These are phyloP conservation scores for Tachuris rubrigastra DNA, from an alignment of 2,113 vertebrate genomes.

Conservation along the genomic window DNA sequence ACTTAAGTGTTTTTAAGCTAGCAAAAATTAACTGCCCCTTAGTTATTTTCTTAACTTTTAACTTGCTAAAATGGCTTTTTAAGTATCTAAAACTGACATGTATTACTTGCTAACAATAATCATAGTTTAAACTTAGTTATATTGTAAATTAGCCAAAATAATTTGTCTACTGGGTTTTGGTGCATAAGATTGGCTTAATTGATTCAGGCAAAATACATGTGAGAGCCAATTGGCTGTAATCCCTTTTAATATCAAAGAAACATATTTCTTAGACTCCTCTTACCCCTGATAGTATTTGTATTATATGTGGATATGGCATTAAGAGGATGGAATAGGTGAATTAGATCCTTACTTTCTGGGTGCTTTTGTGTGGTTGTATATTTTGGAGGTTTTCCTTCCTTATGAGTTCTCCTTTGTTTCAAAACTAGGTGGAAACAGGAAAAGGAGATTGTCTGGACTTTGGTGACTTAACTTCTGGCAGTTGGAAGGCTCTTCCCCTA, in stretches of 20 bases:
- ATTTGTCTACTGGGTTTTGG: not conserved
- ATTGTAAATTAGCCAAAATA: not conserved
- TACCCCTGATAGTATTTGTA: not conserved
- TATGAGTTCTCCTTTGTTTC: not conserved
- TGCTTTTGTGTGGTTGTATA: not conserved
- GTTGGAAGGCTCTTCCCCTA: constrained; percentile 86
- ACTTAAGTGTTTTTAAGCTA: not conserved
- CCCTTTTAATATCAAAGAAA: not conserved
- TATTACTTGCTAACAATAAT: not conserved
- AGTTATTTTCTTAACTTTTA: not conserved
- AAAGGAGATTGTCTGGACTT: constrained; percentile 84
- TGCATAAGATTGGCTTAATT: not conserved
- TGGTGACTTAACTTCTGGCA: constrained; percentile 86
- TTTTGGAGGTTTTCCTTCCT: not conserved
- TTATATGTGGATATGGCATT: not conserved
- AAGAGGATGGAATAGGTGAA: not conserved
- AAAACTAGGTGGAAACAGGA: constrained; percentile 81
- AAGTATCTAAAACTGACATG: not conserved
- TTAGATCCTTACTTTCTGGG: not conserved
- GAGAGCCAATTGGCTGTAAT: not conserved
- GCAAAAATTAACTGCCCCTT: not conserved
- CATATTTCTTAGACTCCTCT: not conserved
- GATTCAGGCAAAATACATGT: not conserved
- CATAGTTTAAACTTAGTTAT: not conserved
- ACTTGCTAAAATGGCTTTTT: not conserved